These are phyloP conservation scores for Pungitius pungitius DNA, from an alignment of 2,113 vertebrate species.

Conservation along the genomic window DNA sequence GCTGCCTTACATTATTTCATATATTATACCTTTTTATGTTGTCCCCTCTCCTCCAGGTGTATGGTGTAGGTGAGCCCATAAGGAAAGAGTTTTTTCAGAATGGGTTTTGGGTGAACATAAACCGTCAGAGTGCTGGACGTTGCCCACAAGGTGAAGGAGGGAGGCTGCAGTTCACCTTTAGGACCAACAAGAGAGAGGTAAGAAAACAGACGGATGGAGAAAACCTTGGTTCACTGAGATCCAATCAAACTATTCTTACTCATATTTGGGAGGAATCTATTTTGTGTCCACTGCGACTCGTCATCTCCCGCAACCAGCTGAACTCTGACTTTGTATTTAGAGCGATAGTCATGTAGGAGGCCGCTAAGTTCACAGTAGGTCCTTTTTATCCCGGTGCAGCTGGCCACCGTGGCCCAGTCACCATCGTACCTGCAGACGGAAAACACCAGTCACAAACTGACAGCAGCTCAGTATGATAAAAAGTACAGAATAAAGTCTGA, in stretches of 20 bases:
- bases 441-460: slow-evolving; percentile 9
- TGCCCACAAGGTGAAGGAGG: slow-evolving; percentile 68
- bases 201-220: not conserved
- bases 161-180: slow-evolving; percentile 68
- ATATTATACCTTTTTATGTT: slow-evolving; percentile 14
- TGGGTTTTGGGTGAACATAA: slow-evolving; percentile 62
- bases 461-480: not conserved
- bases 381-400: slow-evolving; percentile 40
- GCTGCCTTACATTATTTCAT: not conserved
- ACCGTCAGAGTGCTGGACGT: slow-evolving; percentile 65
- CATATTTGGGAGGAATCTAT: slow-evolving; percentile 17
- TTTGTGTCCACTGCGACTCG: not conserved
- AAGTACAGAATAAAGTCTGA: not conserved
- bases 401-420: slow-evolving; percentile 23
- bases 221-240: not conserved
- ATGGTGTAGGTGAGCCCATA: slow-evolving; percentile 66
- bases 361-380: slow-evolving; percentile 57
- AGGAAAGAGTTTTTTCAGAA: slow-evolving; percentile 58
- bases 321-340: slow-evolving; percentile 57
- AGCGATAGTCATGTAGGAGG: not conserved
- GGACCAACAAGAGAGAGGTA: slow-evolving; percentile 15
- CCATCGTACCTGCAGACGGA: not conserved
- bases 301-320: slow-evolving; percentile 32
- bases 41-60: slow-evolving; percentile 56
- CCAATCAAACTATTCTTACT: slow-evolving; percentile 57